Conservation (phyloP, 2,888 invertebrate genomes). For the Papilio demoleus region DNA sequence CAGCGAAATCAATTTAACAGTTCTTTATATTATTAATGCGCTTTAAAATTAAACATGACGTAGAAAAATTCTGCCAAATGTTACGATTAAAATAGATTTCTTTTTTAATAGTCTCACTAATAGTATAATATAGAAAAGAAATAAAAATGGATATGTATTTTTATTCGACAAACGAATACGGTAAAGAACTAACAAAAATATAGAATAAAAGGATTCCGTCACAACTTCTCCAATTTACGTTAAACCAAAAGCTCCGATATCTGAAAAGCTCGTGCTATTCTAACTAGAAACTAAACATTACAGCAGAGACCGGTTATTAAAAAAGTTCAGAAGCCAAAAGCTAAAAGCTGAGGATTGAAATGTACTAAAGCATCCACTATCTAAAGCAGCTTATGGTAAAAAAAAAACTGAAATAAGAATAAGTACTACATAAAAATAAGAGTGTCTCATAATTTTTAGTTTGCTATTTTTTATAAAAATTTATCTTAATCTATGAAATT, state of each 20-base stretch:
- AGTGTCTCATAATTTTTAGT: neutral
- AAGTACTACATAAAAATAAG: constrained; percentile 2
- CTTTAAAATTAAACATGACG: neutral
- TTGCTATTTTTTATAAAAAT: neutral
- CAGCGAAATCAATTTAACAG: constrained; percentile 1
- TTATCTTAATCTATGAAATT: neutral
- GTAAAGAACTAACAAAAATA: neutral
- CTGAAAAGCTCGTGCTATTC: constrained; percentile 18
- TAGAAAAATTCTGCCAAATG: neutral
- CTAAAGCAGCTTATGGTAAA: neutral
- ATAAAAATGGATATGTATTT: no score
- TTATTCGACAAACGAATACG: neutral
- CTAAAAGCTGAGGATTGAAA: constrained; percentile 9
- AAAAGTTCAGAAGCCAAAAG: constrained; percentile 23
- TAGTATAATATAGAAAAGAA: no score
- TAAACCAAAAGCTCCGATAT: constrained; percentile 5
- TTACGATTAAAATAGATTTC: neutral
- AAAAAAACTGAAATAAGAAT: neutral
- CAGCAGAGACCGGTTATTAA: constrained; percentile 29
- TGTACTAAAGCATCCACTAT: neutral
- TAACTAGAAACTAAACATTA: constrained; percentile 33
- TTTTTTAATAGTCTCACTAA: no score
- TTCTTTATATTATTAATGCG: neutral
- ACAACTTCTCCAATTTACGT: constrained; percentile 5
- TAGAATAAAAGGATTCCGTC: neutral